Evolutionary conservation across 1,140 invertebrate species (phyloP), one percentile per base, ranked within the genome.

Genomic region (Caenorhabditis latens): DNA sequence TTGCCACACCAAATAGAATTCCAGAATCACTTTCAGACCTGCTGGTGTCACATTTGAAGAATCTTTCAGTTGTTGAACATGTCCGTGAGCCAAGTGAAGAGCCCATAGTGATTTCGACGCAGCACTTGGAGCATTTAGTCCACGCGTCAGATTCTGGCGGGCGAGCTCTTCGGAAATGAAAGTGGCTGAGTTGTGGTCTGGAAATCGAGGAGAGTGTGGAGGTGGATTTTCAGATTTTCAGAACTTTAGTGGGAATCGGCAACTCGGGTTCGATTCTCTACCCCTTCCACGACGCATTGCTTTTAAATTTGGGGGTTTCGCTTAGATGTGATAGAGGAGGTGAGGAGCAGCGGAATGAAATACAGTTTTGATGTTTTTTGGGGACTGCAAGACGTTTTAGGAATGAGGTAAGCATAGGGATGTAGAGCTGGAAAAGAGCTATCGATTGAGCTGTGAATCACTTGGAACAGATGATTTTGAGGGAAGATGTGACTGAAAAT

Each of bases 191-290:
- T 50, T 50, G 46, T 79, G 14, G 14, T 79, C 71, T 79, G 71
- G 53, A 79, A 79, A 21, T n/a, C n/a, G 0, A 32, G 1, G 55
- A 4, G 50, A 53, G 16, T 0, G 16, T 53, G 32, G 32, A 32
- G 32, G 32, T 1, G 32, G 2, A 32, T 8, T 53, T 8, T 53
- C 50, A 53, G 9, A 53, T 53, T 53, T 53, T 53, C 5, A 11
- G 16, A 16, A 11, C 3, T 53, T 53, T 79, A 79, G 71, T 79
- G 71, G 71, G 71, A 79, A 79, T 79, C 71, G 71, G n/a, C 71
- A 46, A 53, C 46, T 79, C 46, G 65, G 71, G 71, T 79, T 79
- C 71, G 71, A 32, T 79, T 79, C 71, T 79, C 46, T 79, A 79
- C 71, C 71, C 71, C 71, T 79, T 48, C 71, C 71, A 79, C 71